phyloP scores from a whole-genome alignment of 2,797 vertebrate genomes.

The Otus scops region DNA sequence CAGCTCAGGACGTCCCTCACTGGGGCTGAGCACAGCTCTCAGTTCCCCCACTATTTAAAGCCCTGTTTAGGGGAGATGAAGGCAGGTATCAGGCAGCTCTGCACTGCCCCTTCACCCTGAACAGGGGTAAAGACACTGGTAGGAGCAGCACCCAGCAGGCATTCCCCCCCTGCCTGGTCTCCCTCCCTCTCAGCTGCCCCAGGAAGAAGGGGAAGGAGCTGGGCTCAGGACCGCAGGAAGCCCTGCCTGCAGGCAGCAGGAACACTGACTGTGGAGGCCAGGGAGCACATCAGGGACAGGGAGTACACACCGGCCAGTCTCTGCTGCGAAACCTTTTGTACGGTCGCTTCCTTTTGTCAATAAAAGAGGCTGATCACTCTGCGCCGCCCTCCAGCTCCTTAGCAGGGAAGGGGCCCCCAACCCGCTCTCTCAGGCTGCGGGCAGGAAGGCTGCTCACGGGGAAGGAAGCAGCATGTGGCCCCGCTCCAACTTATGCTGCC shows the following conservation, averaged over 20 bases:
- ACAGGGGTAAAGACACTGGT: not conserved
- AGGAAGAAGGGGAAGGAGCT: not conserved
- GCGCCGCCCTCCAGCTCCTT: not conserved
- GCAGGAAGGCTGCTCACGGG: accelerated
- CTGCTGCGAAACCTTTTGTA: not conserved
- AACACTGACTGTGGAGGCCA: accelerated
- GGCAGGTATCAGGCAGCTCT: not conserved
- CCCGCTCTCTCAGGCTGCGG: not conserved
- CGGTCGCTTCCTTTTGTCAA: not conserved
- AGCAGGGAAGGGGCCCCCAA: not conserved
- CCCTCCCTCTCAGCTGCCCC: not conserved
- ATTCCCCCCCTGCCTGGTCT: not conserved
- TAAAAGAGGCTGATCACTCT: not conserved
- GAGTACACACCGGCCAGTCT: accelerated
- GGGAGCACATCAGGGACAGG: not conserved
- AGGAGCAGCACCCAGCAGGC: not conserved
- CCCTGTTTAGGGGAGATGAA: not conserved
- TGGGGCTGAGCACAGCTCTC: not conserved
- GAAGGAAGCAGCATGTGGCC: not conserved
- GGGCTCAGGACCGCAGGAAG: not conserved
- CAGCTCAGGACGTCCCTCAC: not conserved
- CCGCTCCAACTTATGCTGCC: not conserved
- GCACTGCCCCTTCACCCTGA: not conserved
- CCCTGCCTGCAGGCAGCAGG: not conserved
- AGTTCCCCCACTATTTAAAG: not conserved